These are phyloP conservation scores for Manis javanica DNA, from an alignment of 2,797 vertebrate genomes.

Conservation along the genomic window DNA sequence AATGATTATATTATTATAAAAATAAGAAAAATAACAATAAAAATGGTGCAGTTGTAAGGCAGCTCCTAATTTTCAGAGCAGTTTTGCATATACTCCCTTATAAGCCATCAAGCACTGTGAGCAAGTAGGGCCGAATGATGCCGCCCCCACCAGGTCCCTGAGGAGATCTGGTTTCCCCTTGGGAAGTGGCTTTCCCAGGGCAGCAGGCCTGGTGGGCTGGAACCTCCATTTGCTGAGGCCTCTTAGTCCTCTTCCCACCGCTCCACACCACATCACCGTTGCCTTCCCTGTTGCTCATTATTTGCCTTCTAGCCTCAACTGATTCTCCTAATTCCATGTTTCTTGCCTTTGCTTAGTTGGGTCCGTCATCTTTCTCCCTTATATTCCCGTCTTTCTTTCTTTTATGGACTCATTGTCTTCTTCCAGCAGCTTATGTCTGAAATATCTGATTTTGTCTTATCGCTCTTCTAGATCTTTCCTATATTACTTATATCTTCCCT, in stretches of 20 bases:
- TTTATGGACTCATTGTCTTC: too few species aligned
- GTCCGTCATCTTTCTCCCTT: neutral
- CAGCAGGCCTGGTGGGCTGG: neutral
- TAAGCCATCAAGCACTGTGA: neutral
- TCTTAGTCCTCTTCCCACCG: too few species aligned
- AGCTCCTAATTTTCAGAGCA: neutral
- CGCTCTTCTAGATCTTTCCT: neutral
- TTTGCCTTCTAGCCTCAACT: neutral
- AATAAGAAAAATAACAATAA: neutral
- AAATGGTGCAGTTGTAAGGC: neutral
- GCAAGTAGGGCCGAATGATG: fast-evolving
- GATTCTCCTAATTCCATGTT: neutral
- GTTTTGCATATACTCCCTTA: fast-evolving
- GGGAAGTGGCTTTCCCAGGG: neutral
- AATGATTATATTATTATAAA: too few species aligned
- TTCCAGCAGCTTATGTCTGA: neutral
- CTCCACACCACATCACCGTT: neutral
- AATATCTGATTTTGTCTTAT: neutral
- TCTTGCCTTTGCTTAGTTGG: neutral
- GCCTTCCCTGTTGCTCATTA: neutral
- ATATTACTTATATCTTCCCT: neutral
- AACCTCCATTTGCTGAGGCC: neutral
- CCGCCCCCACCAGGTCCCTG: fast-evolving
- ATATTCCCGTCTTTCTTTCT: neutral
- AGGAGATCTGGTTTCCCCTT: neutral